Evolutionary conservation across 1,140 invertebrate species (phyloP), one percentile per base, ranked within the genome.

Genomic region (Xylocopa sonorina): DNA sequence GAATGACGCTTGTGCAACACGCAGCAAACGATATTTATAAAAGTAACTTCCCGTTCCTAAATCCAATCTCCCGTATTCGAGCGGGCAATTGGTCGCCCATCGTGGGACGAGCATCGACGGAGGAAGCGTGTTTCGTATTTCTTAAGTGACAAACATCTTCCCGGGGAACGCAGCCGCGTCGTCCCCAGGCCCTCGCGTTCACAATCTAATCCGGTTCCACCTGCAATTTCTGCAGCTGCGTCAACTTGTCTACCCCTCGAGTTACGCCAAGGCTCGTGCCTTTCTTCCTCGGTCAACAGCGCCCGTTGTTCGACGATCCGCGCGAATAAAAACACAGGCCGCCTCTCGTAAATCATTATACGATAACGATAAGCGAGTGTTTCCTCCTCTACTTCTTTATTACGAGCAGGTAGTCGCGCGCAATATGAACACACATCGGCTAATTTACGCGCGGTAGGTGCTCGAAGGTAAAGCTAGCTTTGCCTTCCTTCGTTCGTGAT

Each of bases 171-270:
- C 46, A 50, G 34, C 27, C 18, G 50, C 27, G 14, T 46, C 38
- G 51, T 55, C 14, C 38, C 29, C 29, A 41, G 41, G 55, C 41
- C 29, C 27, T 27, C 46, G 71, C 62, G n/a, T 51, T 77, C 72
- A 83, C 82, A 81, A 83, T 83, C 80, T 81, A 76, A 67, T 75
- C 46, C 72, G 21, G 60, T 73, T 66, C 21, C 78, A 80, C 78
- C 78, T 82, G 79, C 64, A 38, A 79, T 21, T 68, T 14, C 21
- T 50, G 72, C 81, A 76, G 71, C 78, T 82, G 80, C 76, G 38
- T 88, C 81, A 82, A 72, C 69, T 78, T 74, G 69, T 78, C 71
- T 43, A 34, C 55, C 46, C 34, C 12, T 69, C 38, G 38, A 14
- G 14, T 41, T 48, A 27, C 38, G 5, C 10, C 9, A 27, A 27